Percentiles rank a stretch among this genome's conserved stretches.
Conservation (phyloP, 1,140 invertebrate genomes). For the Eriosoma lanigerum region DNA sequence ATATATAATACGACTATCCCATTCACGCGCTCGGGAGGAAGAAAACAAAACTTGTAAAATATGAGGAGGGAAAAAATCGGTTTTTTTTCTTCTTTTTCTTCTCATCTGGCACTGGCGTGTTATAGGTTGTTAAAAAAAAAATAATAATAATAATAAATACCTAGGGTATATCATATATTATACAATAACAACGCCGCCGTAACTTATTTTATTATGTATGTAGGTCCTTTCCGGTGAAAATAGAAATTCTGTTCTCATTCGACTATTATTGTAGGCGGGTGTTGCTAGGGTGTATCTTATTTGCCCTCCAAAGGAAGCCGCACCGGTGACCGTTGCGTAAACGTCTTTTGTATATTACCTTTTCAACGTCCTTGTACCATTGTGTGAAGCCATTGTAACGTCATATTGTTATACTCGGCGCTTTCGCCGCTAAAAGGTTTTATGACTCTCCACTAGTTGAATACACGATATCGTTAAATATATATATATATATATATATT, state of each 20-base stretch:
- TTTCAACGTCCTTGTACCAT: conserved; percentile 45
- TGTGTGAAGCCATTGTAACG: not conserved
- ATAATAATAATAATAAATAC: too few species aligned
- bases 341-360: not conserved
- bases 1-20: too few species aligned
- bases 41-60: not conserved
- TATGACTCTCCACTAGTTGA: not conserved
- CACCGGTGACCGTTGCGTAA: conserved; percentile 28
- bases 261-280: not conserved
- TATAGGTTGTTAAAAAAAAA: conserved; percentile 37
- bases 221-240: too few species aligned
- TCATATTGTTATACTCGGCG: not conserved
- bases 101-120: not conserved
- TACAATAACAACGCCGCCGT: too few species aligned
- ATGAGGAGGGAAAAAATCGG: not conserved
- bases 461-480: not conserved
- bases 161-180: too few species aligned
- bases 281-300: not conserved
- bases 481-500: not conserved
- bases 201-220: too few species aligned
- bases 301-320: conserved; percentile 19
- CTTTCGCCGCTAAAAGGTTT: conserved; percentile 46
- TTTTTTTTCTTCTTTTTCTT: not conserved
- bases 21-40: not conserved
- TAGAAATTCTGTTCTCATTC: too few species aligned